These are phyloP conservation scores for Leptopilina clavipes DNA, from an alignment of 1,140 invertebrate genomes.

Conservation along the genomic window DNA sequence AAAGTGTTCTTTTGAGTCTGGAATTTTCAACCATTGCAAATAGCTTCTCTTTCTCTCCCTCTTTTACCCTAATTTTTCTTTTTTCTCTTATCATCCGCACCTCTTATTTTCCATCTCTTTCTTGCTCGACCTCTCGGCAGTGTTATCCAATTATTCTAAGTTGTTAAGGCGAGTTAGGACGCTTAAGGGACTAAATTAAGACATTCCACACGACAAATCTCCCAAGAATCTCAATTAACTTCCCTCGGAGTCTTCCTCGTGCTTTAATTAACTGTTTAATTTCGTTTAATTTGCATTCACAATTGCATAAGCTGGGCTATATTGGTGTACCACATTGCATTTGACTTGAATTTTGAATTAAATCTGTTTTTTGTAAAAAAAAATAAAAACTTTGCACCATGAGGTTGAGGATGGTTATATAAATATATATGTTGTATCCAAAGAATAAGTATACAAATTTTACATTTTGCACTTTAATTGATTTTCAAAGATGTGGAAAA, in stretches of 20 bases:
- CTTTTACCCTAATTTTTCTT: slow-evolving; percentile 2
- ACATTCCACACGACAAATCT: slow-evolving; percentile 76
- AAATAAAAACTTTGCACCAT: not conserved
- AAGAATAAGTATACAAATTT: too few relatives aligned
- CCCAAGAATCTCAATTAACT: slow-evolving; percentile 77
- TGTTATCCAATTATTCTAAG: slow-evolving; percentile 76
- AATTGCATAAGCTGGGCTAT: slow-evolving; percentile 63
- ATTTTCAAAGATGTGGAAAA: too few relatives aligned
- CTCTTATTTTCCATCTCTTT: slow-evolving; percentile 34
- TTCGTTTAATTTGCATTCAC: slow-evolving; percentile 73
- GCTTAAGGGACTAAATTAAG: slow-evolving; percentile 76
- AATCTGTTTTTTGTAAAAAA: not conserved
- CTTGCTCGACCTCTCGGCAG: slow-evolving; percentile 48
- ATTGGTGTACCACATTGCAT: slow-evolving; percentile 20
- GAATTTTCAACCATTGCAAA: slow-evolving; percentile 46
- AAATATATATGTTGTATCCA: too few relatives aligned
- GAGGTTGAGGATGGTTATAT: too few relatives aligned
- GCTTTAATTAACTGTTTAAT: slow-evolving; percentile 76
- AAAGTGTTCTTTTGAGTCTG: slow-evolving; percentile 29
- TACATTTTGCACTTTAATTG: too few relatives aligned
- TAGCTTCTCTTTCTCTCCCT: slow-evolving; percentile 45
- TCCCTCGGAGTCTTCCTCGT: slow-evolving; percentile 57
- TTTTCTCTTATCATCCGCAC: slow-evolving; percentile 1
- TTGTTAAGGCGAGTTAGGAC: slow-evolving; percentile 75
- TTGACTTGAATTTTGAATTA: slow-evolving; percentile 32